These are phyloP conservation scores for Rhizoglyphus robini DNA, from an alignment of 1,140 invertebrate species.

Conservation along the genomic window DNA sequence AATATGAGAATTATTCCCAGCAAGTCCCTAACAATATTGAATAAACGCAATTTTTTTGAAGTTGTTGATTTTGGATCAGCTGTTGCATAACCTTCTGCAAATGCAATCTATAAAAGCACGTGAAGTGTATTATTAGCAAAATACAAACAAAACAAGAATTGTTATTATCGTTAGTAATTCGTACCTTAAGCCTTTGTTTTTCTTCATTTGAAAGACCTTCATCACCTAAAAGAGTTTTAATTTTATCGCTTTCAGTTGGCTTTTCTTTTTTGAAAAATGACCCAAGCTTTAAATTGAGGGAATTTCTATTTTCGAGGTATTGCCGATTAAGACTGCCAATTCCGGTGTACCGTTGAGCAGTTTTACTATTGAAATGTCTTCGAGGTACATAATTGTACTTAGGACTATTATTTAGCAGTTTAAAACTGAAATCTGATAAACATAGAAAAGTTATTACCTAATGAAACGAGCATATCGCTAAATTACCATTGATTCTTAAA, in stretches of 20 bases:
- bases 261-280: slow-evolving; percentile 9
- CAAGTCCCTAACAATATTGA: slow-evolving; percentile 29
- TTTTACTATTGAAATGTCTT: slow-evolving; percentile 9
- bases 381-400: background rate
- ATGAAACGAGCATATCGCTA: background rate
- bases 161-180: background rate
- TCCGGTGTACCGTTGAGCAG: background rate
- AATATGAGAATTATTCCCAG: slow-evolving; percentile 55
- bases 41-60: slow-evolving; percentile 26
- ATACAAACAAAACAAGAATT: background rate
- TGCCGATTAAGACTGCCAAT: background rate
- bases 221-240: slow-evolving; percentile 31
- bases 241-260: slow-evolving; percentile 25
- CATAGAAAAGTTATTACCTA: background rate
- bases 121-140: background rate
- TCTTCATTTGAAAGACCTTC: slow-evolving; percentile 38
- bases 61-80: slow-evolving; percentile 42
- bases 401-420: background rate
- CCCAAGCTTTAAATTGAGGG: slow-evolving; percentile 10
- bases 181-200: slow-evolving; percentile 56
- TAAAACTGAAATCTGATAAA: background rate
- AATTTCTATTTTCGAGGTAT: background rate
- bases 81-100: slow-evolving; percentile 74
- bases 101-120: slow-evolving; percentile 41
- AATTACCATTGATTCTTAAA: background rate